These are phyloP conservation scores for Mohoua ochrocephala DNA, from an alignment of 2,113 vertebrate species.

Conservation along the genomic window DNA sequence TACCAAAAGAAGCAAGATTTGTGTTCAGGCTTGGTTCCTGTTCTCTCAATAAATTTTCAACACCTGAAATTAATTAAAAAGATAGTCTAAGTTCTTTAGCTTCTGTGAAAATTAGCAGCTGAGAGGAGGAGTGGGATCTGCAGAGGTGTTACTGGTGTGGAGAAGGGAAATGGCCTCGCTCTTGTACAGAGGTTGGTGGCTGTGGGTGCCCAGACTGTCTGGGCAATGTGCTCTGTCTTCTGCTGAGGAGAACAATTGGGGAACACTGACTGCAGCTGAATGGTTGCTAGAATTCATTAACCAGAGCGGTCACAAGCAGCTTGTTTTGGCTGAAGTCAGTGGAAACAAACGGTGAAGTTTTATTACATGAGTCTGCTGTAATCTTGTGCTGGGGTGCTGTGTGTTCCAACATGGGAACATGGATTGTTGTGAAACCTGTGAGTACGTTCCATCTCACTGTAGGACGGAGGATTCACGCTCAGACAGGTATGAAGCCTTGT, in stretches of 20 bases:
- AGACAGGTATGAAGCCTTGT: background rate
- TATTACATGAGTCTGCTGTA: accelerated
- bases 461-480: background rate
- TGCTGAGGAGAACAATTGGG: background rate
- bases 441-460: background rate
- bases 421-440: background rate
- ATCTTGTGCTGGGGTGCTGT: background rate
- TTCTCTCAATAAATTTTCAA: background rate
- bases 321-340: background rate
- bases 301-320: background rate
- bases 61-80: background rate
- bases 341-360: background rate
- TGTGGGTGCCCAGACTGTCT: background rate
- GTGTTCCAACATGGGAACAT: background rate
- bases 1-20: background rate
- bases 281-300: background rate
- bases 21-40: background rate
- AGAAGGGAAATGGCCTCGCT: background rate
- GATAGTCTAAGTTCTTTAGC: background rate
- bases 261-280: background rate
- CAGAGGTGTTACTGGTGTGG: background rate
- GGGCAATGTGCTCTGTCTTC: background rate
- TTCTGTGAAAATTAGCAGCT: background rate
- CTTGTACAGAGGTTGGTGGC: accelerated
- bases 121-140: background rate